Evolutionary conservation across 2,797 vertebrate species (phyloP).

Genomic region (Lutjanus campechanus): DNA sequence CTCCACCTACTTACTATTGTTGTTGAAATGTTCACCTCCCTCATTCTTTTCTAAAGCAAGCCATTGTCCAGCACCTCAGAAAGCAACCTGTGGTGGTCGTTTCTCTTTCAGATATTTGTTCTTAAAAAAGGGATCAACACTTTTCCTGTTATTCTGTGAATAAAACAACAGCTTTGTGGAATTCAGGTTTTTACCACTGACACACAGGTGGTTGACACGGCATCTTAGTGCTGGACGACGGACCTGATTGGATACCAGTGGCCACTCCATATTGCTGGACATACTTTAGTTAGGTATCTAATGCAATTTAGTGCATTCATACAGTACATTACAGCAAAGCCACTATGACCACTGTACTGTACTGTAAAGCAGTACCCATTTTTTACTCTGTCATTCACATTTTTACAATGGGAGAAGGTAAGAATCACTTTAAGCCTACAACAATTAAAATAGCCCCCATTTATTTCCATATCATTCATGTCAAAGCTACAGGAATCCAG

Average conservation of each 20-base stretch:
- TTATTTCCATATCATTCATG: too few relatives aligned
- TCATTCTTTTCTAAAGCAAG: slow-evolving; percentile 1
- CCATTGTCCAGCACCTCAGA: neutral
- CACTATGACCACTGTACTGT: too few relatives aligned
- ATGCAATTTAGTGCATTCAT: too few relatives aligned
- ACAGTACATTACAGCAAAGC: too few relatives aligned
- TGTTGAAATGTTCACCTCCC: slow-evolving; percentile 35
- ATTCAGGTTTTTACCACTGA: neutral
- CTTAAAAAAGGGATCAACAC: neutral
- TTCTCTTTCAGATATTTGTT: neutral
- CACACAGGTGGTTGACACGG: too few relatives aligned
- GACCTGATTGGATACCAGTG: neutral
- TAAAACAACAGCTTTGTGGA: neutral
- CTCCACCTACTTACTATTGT: slow-evolving; percentile 36
- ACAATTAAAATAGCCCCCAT: too few relatives aligned
- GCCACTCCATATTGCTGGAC: neutral
- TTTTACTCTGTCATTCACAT: too few relatives aligned
- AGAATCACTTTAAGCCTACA: too few relatives aligned
- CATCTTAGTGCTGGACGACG: neutral
- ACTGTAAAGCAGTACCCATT: too few relatives aligned
- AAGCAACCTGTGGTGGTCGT: slow-evolving; percentile 8
- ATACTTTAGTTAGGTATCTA: too few relatives aligned
- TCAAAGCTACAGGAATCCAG: too few relatives aligned
- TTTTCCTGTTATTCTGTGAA: neutral
- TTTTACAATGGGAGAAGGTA: too few relatives aligned